Base-by-base conservation (phyloP, 2,113 vertebrate genomes). In the Panurus biarmicus region DNA sequence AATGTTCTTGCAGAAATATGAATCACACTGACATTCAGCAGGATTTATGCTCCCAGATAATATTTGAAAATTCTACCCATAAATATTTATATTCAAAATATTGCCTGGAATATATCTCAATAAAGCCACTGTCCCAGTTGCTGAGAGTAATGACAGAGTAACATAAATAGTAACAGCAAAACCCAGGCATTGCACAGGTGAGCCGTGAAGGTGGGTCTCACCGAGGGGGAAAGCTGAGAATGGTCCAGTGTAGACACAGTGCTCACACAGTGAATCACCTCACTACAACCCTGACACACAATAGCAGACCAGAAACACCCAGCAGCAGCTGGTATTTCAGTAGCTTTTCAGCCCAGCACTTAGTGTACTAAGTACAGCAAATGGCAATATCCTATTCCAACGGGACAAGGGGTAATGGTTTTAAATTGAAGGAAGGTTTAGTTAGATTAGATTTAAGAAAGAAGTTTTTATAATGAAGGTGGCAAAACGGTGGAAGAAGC, bases 81-180 rank as follows among this genome's bases (percentile, higher is more conserved):
- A 96, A 96, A 91, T 96, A 95, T 94, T 95, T 94, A 94, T 85
- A 85, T 76, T 70, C 54, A 87, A 94, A 95, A 85, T 93, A 95
- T 95, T 95, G 75, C 81, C 93, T 80, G 74, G 67, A 92, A 95
- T 94, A 85, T 48, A 54, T 87, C 85, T 90, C 75, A 95, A 66
- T 94, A 91, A 95, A 79, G 42, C 61, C 78, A 64, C n/a, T 76
- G 40, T 77, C 71, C 78, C 67, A 45, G 38, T 24, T 51, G 51
- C 58, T 76, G 31, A 23, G 57, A 81, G 58, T 81, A 80, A 89
- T 24, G 33, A 54, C 80, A 72, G 67, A 47, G 75, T 48, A 83
- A 74, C 79, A 51, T 26, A 31, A 36, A 64, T 1, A 81, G 50
- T 24, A 83, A 31, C 14, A 70, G 51, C 40, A 88, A 83, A 93